Evolutionary conservation across 2,888 invertebrate species (phyloP).

Genomic region (Zonitis immaculata): DNA sequence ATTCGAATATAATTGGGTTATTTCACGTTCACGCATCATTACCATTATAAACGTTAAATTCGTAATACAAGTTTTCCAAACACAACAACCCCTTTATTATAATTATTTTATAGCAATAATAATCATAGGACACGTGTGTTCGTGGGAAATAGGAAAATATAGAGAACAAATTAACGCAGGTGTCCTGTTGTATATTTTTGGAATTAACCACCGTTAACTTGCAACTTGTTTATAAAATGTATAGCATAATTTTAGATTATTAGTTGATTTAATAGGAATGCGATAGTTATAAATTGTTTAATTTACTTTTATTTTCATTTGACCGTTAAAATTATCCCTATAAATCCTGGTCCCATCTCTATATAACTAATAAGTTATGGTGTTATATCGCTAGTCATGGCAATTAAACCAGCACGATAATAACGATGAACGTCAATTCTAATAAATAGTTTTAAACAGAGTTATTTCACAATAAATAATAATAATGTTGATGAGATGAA

Average conservation of each 20-base stretch:
- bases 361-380: background rate
- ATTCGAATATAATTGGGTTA: conserved; percentile 1
- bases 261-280: background rate
- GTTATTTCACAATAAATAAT: background rate
- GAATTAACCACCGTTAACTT: background rate
- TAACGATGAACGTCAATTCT: conserved; percentile 1
- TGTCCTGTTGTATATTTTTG: background rate
- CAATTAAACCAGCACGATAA: background rate
- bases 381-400: background rate
- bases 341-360: background rate
- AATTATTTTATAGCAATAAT: background rate
- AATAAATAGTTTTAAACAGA: background rate
- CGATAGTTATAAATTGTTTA: background rate
- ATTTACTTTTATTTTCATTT: background rate
- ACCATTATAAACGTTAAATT: conserved; percentile 14
- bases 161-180: background rate
- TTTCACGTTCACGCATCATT: conserved; percentile 22
- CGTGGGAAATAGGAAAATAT: conserved; percentile 5
- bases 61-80: too few species aligned
- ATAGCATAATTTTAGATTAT: too few species aligned
- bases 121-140: background rate
- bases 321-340: background rate
- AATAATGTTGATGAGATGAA: too few species aligned
- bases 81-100: too few species aligned
- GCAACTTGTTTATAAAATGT: too few species aligned